Base-by-base conservation (phyloP, 1,140 invertebrate genomes). In the Panulirus ornatus region DNA sequence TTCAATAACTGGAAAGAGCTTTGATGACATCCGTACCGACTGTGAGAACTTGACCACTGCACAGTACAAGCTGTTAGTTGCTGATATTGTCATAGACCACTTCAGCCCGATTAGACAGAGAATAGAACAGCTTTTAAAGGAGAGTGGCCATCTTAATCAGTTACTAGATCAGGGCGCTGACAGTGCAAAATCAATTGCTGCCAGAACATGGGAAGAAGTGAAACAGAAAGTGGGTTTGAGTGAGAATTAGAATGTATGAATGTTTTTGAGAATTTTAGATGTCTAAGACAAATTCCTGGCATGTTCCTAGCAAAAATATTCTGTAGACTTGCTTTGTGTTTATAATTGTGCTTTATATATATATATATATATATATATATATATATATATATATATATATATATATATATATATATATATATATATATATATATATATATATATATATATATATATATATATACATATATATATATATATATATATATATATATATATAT, bases 61-160 rank as follows among this genome's bases (percentile, higher is more conserved):
- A 92, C 94, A 96, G 94, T 98, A 97, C 92, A 99, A 98, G 94
- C 92, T 95, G 1, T 92, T 95, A 1, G 95, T 98, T 19, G 96
- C 97, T 8, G 97, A 98, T 88, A 95, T 95, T 27, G 93, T 98
- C 3, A 95, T 96, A 42, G 95, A 96, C 92, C 95, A 96, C 93
- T 93, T 98, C 3, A 94, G 94, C 89, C 97, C 97, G 34, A 97
- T 98, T 92, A 95, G 96, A 44, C 44, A 44, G 19, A 47, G 34
- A 16, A 16, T 71, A n/a, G 44, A 79, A 22, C 51, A 75, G 9
- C 86, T 89, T 22, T 36, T 91, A 22, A 58, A 58, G 16, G 91
- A 92, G 16, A 78, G 44, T 27, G 82, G 34, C 11, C 96, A 97
- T 94, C 94, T 99, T 84, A 93, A 95, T 86, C 84, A 93, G 40